Evolutionary conservation across 2,888 invertebrate species (phyloP).

Genomic region (Cordilura impudica): DNA sequence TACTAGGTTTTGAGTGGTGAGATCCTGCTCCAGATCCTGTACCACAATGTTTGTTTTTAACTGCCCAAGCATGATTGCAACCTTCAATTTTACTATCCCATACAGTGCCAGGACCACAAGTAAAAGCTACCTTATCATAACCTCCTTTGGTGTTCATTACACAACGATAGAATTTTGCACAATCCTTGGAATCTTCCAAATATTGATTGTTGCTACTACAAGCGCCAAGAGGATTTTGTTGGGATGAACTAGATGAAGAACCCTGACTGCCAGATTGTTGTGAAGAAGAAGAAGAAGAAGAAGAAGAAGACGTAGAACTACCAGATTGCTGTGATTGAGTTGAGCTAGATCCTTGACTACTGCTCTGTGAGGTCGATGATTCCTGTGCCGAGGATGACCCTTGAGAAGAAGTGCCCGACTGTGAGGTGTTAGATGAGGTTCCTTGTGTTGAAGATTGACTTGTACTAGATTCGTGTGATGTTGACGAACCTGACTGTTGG

Average conservation of each 20-base stretch:
- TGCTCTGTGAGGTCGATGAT: constrained; percentile 20
- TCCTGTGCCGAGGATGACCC: constrained; percentile 29
- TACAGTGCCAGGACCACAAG: constrained; percentile 80
- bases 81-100: constrained; percentile 80
- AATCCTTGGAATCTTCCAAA: constrained; percentile 78
- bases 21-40: constrained; percentile 33
- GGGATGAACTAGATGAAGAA: constrained; percentile 13
- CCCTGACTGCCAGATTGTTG: constrained; percentile 40
- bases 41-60: constrained; percentile 69
- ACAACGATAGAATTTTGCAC: constrained; percentile 82
- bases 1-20: constrained; percentile 39
- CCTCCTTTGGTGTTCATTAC: constrained; percentile 78
- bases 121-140: constrained; percentile 79
- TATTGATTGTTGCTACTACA: constrained; percentile 74
- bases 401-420: not conserved
- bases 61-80: constrained; percentile 78
- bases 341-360: constrained; percentile 12
- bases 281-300: constrained; percentile 15
- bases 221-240: constrained; percentile 65
- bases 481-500: constrained; percentile 27
- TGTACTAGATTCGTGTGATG: constrained; percentile 36
- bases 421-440: constrained; percentile 22
- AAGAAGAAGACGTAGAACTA: constrained; percentile 3
- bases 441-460: constrained; percentile 51
- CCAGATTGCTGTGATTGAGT: not conserved